Conservation (phyloP, 2,888 invertebrate genomes). For the Copidosoma aretas region DNA sequence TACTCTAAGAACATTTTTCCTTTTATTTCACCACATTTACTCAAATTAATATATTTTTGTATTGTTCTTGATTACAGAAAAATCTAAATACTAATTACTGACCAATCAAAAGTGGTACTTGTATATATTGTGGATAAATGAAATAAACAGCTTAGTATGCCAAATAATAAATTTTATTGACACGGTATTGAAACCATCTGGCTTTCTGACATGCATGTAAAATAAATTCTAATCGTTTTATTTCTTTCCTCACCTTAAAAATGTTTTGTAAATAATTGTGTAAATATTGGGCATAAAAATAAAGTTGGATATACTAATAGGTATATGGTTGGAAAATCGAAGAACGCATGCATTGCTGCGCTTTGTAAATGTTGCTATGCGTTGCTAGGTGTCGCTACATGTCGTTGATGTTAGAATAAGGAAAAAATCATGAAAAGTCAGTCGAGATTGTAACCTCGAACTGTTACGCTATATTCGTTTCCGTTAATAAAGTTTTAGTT, state of each 20-base stretch:
- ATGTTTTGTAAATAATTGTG: slow-evolving; percentile 42
- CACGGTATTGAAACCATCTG: slow-evolving; percentile 21
- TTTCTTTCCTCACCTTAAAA: slow-evolving; percentile 8
- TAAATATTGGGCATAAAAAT: slow-evolving; percentile 40
- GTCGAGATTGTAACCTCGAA: too few relatives aligned
- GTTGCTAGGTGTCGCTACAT: too few relatives aligned
- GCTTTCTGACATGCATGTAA: slow-evolving; percentile 34
- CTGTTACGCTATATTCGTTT: too few relatives aligned
- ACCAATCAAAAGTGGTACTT: slow-evolving; percentile 31
- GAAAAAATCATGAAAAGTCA: too few relatives aligned
- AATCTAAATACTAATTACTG: slow-evolving; percentile 1
- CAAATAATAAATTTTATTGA: slow-evolving; percentile 27
- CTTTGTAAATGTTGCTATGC: too few relatives aligned
- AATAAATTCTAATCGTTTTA: slow-evolving; percentile 32
- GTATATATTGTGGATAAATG: slow-evolving; percentile 22
- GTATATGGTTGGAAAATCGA: too few relatives aligned
- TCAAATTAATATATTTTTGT: slow-evolving; percentile 1
- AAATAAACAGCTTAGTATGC: slow-evolving; percentile 26
- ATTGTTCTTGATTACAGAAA: neutral
- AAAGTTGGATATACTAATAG: too few relatives aligned
- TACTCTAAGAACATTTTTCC: slow-evolving; percentile 2
- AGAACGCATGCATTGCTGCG: too few relatives aligned
- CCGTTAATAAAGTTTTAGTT: too few relatives aligned
- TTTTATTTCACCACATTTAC: neutral
- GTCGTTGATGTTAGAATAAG: too few relatives aligned